Conservation (phyloP, 2,888 invertebrate species). For the Rotaria socialis region DNA sequence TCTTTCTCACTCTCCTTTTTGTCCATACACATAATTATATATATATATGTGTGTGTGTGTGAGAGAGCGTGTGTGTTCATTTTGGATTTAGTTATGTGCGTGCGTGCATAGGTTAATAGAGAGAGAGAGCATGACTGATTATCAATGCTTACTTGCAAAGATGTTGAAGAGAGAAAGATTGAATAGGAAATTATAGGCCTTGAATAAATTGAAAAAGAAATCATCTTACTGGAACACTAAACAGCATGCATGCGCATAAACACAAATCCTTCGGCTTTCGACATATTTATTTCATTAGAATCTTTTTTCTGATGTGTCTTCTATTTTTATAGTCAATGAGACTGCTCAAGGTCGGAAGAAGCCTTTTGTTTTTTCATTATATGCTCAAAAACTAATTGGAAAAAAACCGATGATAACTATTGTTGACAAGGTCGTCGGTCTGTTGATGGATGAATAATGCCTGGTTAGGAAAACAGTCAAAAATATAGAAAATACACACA, state of each 20-base stretch:
- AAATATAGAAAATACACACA: not conserved
- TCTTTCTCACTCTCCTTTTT: not conserved
- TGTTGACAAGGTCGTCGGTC: not conserved
- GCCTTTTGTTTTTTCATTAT: constrained; percentile 21
- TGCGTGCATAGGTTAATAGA: not conserved
- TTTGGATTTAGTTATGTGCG: not conserved
- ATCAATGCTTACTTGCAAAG: not conserved
- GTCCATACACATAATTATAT: constrained; percentile 24
- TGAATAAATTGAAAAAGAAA: constrained; percentile 29
- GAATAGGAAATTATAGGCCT: constrained; percentile 18
- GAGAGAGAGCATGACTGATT: constrained; percentile 25
- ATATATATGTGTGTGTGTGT: not conserved
- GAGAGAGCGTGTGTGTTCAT: not conserved
- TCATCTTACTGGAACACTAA: constrained; percentile 26
- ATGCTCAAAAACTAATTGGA: not conserved
- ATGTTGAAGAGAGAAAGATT: not conserved
- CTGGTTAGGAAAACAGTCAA: not conserved
- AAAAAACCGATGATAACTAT: not conserved
- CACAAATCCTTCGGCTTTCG: constrained; percentile 7
- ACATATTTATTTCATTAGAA: not conserved
- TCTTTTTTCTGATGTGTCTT: not conserved
- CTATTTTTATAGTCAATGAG: not conserved
- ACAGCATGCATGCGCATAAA: constrained; percentile 4
- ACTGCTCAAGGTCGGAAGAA: not conserved
- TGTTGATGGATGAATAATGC: not conserved